A percentile compares a stretch with the other conserved stretches of the same genome.
These are phyloP conservation scores for Pheosia tremula DNA, from an alignment of 2,888 invertebrate genomes.

Conservation along the genomic window DNA sequence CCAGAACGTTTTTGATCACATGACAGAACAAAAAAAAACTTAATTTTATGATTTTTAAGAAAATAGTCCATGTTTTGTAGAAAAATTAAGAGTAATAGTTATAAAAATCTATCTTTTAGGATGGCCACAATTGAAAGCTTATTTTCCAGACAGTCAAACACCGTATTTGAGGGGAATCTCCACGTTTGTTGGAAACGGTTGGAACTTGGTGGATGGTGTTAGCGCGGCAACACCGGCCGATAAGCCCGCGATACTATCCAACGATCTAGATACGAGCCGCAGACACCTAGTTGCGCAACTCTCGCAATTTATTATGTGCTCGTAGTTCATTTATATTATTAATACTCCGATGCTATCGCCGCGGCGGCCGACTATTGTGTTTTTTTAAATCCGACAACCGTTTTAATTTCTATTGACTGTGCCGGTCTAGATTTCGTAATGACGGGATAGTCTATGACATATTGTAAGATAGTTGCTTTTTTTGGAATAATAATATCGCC, in stretches of 20 bases:
- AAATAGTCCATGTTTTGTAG: too few relatives aligned
- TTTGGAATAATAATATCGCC: too few relatives aligned
- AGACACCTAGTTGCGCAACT: slow-evolving; percentile 21
- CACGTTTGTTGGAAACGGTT: too few relatives aligned
- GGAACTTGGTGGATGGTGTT: neutral
- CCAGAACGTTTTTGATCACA: too few relatives aligned
- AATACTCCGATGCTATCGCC: slow-evolving; percentile 30
- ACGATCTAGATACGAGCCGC: slow-evolving; percentile 30
- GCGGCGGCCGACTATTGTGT: slow-evolving; percentile 1
- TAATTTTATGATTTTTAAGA: too few relatives aligned
- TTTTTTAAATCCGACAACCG: slow-evolving; percentile 3
- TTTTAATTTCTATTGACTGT: slow-evolving; percentile 4
- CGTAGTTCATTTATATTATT: slow-evolving; percentile 34
- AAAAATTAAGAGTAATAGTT: too few relatives aligned
- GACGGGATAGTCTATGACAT: neutral
- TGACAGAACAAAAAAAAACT: too few relatives aligned
- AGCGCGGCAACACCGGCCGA: slow-evolving; percentile 18
- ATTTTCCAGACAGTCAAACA: too few relatives aligned
- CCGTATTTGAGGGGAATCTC: too few relatives aligned
- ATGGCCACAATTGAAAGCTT: too few relatives aligned
- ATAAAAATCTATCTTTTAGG: too few relatives aligned
- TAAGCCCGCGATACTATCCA: slow-evolving; percentile 34
- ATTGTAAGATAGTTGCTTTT: too few relatives aligned
- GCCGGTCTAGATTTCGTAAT: neutral
- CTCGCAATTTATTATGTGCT: slow-evolving; percentile 18